Evolutionary conservation across 2,888 invertebrate genomes (phyloP), one percentile per base, ranked within the genome.

Genomic region (Opisthograptis luteolata): DNA sequence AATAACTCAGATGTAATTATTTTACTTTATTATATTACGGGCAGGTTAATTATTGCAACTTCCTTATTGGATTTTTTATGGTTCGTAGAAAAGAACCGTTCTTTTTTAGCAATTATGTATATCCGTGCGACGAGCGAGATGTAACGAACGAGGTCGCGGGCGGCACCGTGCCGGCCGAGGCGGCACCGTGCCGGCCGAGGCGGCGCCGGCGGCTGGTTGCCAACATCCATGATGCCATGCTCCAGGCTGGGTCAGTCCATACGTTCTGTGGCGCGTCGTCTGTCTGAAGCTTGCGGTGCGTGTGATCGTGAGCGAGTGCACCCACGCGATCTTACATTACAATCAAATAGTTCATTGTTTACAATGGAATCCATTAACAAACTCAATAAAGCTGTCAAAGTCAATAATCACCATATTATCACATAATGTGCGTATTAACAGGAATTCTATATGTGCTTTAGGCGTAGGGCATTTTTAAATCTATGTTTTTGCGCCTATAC

Each of bases 321-420:
- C 66, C 66, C 60, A 69, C 71, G 41, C 60, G 41, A 55, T 54
- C 43, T 59, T 53, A 58, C 53, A 64, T 59, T 53, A 58, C 53
- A 64, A 67, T 62, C 49, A 66, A 57, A 63, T 67, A 62, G 66
- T 60, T 43, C 58, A 60, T 64, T 64, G 62, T 64, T 62, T 64
- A 62, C 60, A 58, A 39, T 57, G 41, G 60, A 44, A 51, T 42
- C 50, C 40, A 61, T 61, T 56, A 53, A 41, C 49, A 57, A 55
- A 48, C 37, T 41, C 40, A 62, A 59, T 54, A 39, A 57, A 47
- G 42, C 48, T 55, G 46, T 45, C 31, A 53, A 28, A 44, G 54
- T 52, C 54, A 57, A 62, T 59, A 51, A n/a, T n/a, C n/a, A n/a
- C n/a, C n/a, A n/a, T n/a, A n/a, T n/a, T n/a, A n/a, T n/a, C n/a